Percentiles rank a stretch among this genome's conserved stretches.
phyloP scores from a whole-genome alignment of 2,797 vertebrate genomes.

The Amniataba percoides region DNA sequence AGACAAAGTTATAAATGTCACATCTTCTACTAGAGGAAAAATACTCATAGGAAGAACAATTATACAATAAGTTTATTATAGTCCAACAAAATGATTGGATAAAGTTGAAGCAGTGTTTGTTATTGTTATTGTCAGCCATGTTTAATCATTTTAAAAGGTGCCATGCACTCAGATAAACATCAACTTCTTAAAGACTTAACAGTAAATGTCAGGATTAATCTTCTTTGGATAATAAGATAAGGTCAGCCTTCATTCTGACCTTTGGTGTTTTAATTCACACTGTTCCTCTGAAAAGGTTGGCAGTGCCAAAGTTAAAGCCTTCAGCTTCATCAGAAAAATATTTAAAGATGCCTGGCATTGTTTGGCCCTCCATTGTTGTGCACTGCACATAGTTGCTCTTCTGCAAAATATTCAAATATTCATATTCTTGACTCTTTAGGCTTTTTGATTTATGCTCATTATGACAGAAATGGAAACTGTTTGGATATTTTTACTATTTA shows the following conservation, averaged over 20 bases:
- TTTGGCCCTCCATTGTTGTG: neutral
- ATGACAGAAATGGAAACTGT: neutral
- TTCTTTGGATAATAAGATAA: no score
- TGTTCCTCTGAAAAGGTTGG: neutral
- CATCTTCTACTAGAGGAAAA: neutral
- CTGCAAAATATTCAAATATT: no score
- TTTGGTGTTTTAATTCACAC: neutral
- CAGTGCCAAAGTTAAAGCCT: neutral
- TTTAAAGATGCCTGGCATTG: neutral
- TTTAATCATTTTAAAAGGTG: neutral
- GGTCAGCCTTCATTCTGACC: neutral
- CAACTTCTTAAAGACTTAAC: neutral
- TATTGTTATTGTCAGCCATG: neutral
- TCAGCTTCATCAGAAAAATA: neutral
- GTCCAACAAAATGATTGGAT: neutral
- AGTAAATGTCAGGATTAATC: neutral
- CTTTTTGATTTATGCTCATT: neutral
- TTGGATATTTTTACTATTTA: neutral
- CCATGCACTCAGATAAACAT: neutral
- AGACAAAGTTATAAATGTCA: neutral
- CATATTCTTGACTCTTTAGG: no score
- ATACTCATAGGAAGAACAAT: neutral
- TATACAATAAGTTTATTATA: neutral
- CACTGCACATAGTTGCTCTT: neutral
- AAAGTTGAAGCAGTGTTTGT: neutral